A percentile compares a stretch with the other conserved stretches of the same genome.
phyloP scores from a whole-genome alignment of 2,888 invertebrate species.

The Latrodectus elegans region DNA sequence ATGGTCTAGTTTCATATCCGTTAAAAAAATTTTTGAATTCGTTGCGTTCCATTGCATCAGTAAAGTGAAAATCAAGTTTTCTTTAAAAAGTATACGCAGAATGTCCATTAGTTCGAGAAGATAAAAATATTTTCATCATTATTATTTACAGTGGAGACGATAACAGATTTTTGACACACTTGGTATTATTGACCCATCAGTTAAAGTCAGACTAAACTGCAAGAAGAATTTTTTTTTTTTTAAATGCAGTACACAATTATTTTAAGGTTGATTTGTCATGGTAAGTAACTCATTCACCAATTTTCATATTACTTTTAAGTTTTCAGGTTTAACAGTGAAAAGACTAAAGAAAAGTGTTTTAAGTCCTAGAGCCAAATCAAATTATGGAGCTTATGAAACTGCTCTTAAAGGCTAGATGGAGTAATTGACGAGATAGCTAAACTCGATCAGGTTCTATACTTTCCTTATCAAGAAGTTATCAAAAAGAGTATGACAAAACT shows the following conservation, averaged over 20 bases:
- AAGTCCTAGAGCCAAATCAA: background rate
- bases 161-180: too few species aligned
- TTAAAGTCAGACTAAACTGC: too few species aligned
- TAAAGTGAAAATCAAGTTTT: too few species aligned
- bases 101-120: too few species aligned
- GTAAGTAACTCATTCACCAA: background rate
- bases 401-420: background rate
- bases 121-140: too few species aligned
- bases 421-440: background rate
- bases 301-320: background rate
- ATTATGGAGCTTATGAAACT: conserved; percentile 9
- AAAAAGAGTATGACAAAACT: background rate
- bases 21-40: too few species aligned
- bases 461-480: background rate
- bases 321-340: background rate
- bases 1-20: too few species aligned
- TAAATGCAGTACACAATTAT: background rate
- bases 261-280: background rate
- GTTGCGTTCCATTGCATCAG: too few species aligned
- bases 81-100: too few species aligned
- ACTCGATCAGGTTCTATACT: background rate
- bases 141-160: too few species aligned
- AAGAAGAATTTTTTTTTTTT: background rate
- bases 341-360: background rate
- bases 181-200: too few species aligned